Conservation (phyloP, 2,797 vertebrate genomes). For the Anguilla pacifica region DNA sequence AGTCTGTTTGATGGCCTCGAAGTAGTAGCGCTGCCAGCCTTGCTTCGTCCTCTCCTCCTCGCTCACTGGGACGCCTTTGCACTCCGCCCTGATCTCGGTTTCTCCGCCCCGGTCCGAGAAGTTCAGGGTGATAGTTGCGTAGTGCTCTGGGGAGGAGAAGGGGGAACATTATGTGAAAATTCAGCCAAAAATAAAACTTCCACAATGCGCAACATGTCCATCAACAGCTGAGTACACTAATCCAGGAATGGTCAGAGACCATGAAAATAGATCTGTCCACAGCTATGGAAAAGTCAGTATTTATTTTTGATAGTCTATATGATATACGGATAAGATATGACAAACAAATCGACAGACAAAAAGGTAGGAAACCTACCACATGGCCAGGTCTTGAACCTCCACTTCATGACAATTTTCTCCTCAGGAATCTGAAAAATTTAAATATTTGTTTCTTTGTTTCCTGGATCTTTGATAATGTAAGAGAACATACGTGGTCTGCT, state of each 20-base stretch:
- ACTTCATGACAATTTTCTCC: constrained; percentile 86
- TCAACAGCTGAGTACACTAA: background rate
- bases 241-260: background rate
- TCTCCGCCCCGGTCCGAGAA: constrained; percentile 77
- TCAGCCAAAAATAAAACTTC: background rate
- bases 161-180: background rate
- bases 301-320: background rate
- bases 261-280: no score
- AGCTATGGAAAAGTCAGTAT: background rate
- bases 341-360: background rate
- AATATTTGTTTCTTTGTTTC: no score
- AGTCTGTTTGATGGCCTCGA: constrained; percentile 91
- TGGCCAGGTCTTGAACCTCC: constrained; percentile 93
- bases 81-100: constrained; percentile 82
- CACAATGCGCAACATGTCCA: background rate
- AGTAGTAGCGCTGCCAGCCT: constrained; percentile 92
- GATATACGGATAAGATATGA: background rate
- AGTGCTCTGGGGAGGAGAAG: constrained; percentile 73
- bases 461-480: background rate
- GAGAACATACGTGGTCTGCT: background rate
- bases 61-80: constrained; percentile 76
- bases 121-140: constrained; percentile 78
- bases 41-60: constrained; percentile 87
- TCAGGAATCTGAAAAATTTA: constrained; percentile 75
- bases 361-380: constrained; percentile 69